Evolutionary conservation across 2,113 vertebrate species (phyloP).

Genomic region (Scopus umbretta): DNA sequence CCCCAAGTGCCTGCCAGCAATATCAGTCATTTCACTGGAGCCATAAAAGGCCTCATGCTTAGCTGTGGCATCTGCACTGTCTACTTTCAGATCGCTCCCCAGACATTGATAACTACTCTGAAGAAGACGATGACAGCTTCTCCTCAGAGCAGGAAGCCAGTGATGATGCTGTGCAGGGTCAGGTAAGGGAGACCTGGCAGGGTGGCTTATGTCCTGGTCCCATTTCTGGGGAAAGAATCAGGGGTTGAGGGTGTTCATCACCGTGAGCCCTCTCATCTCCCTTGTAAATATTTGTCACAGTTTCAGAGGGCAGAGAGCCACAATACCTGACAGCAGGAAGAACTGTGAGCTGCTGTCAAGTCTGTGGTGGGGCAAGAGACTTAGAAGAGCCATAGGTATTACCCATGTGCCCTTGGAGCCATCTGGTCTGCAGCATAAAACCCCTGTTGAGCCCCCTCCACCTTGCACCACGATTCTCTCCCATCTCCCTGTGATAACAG

Average conservation of each 20-base stretch:
- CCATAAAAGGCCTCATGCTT: neutral
- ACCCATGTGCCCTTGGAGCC: neutral
- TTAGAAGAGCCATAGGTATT: neutral
- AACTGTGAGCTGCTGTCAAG: neutral
- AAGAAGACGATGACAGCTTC: constrained; percentile 97
- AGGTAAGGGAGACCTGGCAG: constrained; percentile 71
- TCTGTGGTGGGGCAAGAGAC: neutral
- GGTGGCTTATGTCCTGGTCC: neutral
- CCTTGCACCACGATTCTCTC: neutral
- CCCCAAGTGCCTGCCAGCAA: neutral
- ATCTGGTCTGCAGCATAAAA: neutral
- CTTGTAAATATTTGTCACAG: neutral
- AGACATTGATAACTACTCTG: constrained; percentile 90
- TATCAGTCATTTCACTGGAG: neutral
- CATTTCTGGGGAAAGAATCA: neutral
- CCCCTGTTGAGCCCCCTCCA: neutral
- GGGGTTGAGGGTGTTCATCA: neutral
- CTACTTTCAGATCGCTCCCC: constrained; percentile 65
- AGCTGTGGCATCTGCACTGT: neutral
- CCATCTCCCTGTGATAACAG: neutral
- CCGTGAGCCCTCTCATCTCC: neutral
- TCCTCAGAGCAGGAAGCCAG: constrained; percentile 98
- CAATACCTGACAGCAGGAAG: neutral
- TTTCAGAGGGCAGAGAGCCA: neutral
- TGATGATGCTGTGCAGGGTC: constrained; percentile 90